Conservation (phyloP, 1,140 invertebrate genomes). For the Tigriopus japonicus region DNA sequence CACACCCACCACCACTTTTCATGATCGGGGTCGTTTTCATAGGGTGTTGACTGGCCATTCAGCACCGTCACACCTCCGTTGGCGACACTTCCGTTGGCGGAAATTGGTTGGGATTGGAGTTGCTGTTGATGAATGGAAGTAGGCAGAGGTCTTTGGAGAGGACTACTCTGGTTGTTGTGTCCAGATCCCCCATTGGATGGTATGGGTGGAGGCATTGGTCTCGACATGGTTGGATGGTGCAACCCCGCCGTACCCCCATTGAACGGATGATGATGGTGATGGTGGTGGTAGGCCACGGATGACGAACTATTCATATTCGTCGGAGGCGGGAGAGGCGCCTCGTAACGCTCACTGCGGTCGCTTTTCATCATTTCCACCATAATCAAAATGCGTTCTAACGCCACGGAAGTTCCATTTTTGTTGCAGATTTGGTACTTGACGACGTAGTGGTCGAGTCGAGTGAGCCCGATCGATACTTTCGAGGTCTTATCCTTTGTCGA, state of each 20-base stretch:
- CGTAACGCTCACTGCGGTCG: not conserved
- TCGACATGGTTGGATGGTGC: no score
- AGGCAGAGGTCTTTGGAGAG: not conserved
- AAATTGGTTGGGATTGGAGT: not conserved
- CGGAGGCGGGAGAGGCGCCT: conserved; percentile 1
- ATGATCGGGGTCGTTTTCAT: not conserved
- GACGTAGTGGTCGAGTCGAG: no score
- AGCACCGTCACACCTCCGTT: not conserved
- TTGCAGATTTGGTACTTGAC: no score
- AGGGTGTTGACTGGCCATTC: no score
- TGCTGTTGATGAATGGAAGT: not conserved
- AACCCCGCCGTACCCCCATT: no score
- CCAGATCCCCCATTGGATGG: not conserved
- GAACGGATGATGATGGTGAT: not conserved
- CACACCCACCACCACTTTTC: conserved; percentile 8
- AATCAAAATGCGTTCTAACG: not conserved
- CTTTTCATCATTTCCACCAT: conserved; percentile 3
- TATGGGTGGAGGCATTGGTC: not conserved
- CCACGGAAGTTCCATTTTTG: no score
- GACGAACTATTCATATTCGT: not conserved
- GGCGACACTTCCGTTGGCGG: not conserved
- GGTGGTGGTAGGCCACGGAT: not conserved
- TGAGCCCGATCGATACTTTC: no score
- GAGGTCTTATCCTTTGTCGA: no score
- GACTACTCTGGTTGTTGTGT: not conserved